Conservation (phyloP, 64 coral and sea anemone species). For the Actinia equina region DNA sequence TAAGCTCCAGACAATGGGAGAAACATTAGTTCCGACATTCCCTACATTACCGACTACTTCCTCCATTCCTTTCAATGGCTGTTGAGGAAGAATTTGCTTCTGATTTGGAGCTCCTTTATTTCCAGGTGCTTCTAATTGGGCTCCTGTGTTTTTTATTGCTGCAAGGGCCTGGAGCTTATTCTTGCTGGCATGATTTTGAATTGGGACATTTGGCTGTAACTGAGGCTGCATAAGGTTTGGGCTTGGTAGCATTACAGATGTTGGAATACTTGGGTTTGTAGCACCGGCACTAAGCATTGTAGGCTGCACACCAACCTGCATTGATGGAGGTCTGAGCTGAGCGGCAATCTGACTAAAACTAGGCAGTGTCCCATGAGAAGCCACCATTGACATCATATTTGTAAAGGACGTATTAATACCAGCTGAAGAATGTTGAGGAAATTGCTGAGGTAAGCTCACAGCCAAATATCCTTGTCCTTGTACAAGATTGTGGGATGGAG, state of each 20-base stretch:
- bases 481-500: not conserved
- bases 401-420: not conserved
- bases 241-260: not conserved
- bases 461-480: not conserved
- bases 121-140: not conserved
- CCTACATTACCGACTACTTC: conserved; percentile 86
- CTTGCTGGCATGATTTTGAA: not conserved
- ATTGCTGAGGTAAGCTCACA: not conserved
- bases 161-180: conserved; percentile 24
- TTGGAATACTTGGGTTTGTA: not conserved
- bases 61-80: conserved; percentile 91
- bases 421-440: not conserved
- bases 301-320: conserved; percentile 1
- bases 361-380: conserved; percentile 16
- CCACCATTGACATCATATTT: not conserved
- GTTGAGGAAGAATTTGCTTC: conserved; percentile 44
- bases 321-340: not conserved
- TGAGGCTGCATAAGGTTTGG: not conserved
- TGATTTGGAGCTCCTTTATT: conserved; percentile 5
- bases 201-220: not conserved
- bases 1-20: conserved; percentile 65
- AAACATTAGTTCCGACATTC: conserved; percentile 22
- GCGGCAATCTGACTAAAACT: conserved; percentile 18
- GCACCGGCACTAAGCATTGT: not conserved
- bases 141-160: not conserved